Conservation (phyloP, 2,113 vertebrate species). For the Acrocephalus kingi region DNA sequence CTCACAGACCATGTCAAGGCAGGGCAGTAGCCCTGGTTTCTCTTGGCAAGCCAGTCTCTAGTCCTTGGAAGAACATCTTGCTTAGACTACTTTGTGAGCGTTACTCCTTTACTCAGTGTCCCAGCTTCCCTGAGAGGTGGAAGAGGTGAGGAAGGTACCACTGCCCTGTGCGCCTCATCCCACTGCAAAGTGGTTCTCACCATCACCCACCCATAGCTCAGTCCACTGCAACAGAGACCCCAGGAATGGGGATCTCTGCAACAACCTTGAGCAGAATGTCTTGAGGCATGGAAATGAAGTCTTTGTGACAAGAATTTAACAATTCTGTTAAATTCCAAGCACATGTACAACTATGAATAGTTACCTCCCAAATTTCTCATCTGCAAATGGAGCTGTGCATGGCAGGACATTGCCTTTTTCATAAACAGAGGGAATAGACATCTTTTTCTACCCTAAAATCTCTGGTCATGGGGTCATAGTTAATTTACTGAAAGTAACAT, state of each 20-base stretch:
- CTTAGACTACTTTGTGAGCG: background rate
- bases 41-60: background rate
- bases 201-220: background rate
- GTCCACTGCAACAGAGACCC: background rate
- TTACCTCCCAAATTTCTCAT: background rate
- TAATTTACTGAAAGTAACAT: background rate
- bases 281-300: background rate
- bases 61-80: background rate
- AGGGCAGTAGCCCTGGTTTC: background rate
- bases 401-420: background rate
- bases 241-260: background rate
- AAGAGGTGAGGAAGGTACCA: background rate
- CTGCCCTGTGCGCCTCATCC: background rate
- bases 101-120: background rate
- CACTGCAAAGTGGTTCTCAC: background rate
- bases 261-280: background rate
- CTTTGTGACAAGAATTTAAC: background rate
- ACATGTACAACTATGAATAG: background rate
- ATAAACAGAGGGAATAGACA: background rate
- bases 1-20: background rate
- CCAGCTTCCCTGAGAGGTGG: background rate
- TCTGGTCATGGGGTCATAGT: fast-evolving
- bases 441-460: background rate
- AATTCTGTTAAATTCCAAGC: background rate
- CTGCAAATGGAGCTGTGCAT: background rate